Evolutionary conservation across 2,888 invertebrate species (phyloP).

Genomic region (Caenorhabditis sp.): DNA sequence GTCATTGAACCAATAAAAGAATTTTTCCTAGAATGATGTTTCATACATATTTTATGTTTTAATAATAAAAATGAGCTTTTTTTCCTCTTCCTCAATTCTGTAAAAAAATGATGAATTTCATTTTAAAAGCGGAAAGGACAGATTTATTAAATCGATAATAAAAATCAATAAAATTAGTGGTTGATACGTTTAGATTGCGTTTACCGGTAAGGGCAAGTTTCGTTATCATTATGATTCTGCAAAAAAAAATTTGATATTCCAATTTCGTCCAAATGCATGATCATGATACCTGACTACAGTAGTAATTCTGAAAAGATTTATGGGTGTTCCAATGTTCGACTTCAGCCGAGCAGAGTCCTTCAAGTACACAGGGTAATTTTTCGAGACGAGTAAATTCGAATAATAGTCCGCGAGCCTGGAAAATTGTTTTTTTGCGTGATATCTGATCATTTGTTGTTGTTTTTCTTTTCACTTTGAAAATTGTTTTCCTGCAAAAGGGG

Average conservation of each 20-base stretch:
- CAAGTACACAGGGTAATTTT: slow-evolving; percentile 87
- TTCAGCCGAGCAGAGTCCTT: slow-evolving; percentile 74
- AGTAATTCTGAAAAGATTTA: slow-evolving; percentile 53
- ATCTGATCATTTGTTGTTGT: neutral
- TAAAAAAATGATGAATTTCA: neutral
- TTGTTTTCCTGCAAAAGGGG: neutral
- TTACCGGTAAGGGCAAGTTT: slow-evolving; percentile 34
- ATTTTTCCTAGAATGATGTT: too few relatives aligned
- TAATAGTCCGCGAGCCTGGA: slow-evolving; percentile 83
- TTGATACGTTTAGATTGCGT: neutral
- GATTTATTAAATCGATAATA: neutral
- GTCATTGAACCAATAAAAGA: too few relatives aligned
- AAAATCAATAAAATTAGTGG: neutral
- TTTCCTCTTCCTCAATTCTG: neutral
- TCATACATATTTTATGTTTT: neutral
- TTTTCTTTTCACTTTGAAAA: neutral
- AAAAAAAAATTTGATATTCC: neutral
- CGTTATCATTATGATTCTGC: slow-evolving; percentile 31
- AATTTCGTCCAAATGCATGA: neutral
- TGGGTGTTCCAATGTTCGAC: slow-evolving; percentile 66
- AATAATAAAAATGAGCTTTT: neutral
- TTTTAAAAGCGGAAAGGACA: neutral
- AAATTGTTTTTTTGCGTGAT: slow-evolving; percentile 8
- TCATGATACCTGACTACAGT: slow-evolving; percentile 53
- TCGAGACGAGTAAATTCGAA: slow-evolving; percentile 88